Evolutionary conservation across 2,797 vertebrate genomes (phyloP), one percentile per base, ranked within the genome.

Genomic region (Sebastes trivittatus): DNA sequence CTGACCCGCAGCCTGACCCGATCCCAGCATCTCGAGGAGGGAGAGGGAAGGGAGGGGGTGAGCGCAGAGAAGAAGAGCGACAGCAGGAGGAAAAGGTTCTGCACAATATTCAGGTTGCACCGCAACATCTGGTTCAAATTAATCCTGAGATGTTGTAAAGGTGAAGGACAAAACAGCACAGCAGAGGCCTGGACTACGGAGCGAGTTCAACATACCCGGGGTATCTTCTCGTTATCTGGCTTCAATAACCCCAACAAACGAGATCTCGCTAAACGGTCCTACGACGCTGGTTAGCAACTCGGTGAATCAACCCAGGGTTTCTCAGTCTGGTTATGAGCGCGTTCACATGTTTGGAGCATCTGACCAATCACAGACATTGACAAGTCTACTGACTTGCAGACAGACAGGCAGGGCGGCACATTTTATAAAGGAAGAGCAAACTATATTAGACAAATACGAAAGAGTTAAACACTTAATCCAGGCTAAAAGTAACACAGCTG

Each of bases 91-190:
- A 75, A 49, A 46, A 0, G 32, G 55, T 63, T 80, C 72, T 62
- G 59, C 60, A 75, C 22, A 55, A 61, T 11, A 65, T 89, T 86
- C 75, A 79, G 59, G 66, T 62, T 70, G 42, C 59, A n/a, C 46
- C 46, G 70, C 27, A 77, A 79, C 90, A 92, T 91, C 88, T 89
- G 90, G 90, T 88, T 76, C 77, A 22, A 29, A 89, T 92, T 88
- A 87, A 58, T 77, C 30, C 34, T 0, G 55, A 80, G 38, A 72
- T 46, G 67, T 83, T 72, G 36, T 56, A 61, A 58, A 76, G 68
- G 11, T 3, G 4, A 69, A 82, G 34, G 63, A 72, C 49, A 1
- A 71, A 84, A 72, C 82, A 78, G 29, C 22, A 29, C 32, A 49
- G 54, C 29, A 68, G 5, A 42, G 38, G 38, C 38, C 13, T 42